These are phyloP conservation scores for Cheilosia soror DNA, from an alignment of 2,888 invertebrate genomes.

Conservation along the genomic window DNA sequence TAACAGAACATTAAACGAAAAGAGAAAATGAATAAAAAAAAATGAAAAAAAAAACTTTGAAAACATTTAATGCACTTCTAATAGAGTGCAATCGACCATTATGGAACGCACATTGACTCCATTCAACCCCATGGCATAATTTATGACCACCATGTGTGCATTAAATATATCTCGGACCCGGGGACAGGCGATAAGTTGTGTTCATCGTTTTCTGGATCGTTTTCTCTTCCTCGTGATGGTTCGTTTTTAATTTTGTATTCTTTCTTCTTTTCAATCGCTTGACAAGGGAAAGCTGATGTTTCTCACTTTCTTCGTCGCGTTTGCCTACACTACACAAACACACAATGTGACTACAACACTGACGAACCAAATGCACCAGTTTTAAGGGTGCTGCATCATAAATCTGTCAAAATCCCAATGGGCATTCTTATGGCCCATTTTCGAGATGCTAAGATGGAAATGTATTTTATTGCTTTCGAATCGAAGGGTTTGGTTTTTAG, in stretches of 20 bases:
- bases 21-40: background rate
- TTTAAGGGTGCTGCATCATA: conserved; percentile 59
- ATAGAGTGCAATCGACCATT: conserved; percentile 66
- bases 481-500: conserved; percentile 49
- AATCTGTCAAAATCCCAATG: conserved; percentile 71
- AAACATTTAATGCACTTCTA: conserved; percentile 60
- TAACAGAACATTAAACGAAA: background rate
- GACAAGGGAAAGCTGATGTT: conserved; percentile 28
- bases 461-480: conserved; percentile 69
- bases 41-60: conserved; percentile 4
- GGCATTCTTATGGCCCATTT: conserved; percentile 48
- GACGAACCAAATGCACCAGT: conserved; percentile 48
- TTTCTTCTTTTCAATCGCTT: conserved; percentile 43
- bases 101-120: conserved; percentile 59
- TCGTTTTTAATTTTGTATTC: conserved; percentile 24
- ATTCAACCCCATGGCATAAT: conserved; percentile 59
- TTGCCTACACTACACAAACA: background rate
- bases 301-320: conserved; percentile 7
- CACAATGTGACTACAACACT: background rate
- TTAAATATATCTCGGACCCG: conserved; percentile 62
- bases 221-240: conserved; percentile 15
- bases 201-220: conserved; percentile 34
- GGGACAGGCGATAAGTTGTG: conserved; percentile 55
- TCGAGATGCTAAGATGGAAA: conserved; percentile 42
- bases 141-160: conserved; percentile 63